These are phyloP conservation scores for Brachyptera putata DNA, from an alignment of 2,888 invertebrate genomes.

Conservation along the genomic window DNA sequence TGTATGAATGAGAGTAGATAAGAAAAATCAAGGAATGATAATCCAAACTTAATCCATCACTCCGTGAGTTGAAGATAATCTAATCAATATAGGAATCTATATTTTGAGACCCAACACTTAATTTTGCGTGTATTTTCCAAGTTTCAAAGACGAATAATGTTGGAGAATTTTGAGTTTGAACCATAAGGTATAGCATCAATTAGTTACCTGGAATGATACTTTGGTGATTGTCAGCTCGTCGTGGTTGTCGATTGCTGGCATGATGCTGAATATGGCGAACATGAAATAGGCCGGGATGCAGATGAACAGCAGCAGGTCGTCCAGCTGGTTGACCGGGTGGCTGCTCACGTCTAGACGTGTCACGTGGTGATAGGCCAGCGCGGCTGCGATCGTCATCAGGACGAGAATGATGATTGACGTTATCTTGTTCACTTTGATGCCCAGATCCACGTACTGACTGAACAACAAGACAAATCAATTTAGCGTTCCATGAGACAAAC, in stretches of 20 bases:
- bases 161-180: too few relatives aligned
- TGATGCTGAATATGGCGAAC: constrained; percentile 63
- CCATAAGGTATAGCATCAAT: too few relatives aligned
- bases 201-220: constrained; percentile 56
- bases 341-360: constrained; percentile 61
- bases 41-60: too few relatives aligned
- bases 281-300: constrained; percentile 71
- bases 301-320: constrained; percentile 65
- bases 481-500: too few relatives aligned
- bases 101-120: too few relatives aligned
- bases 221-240: constrained; percentile 51
- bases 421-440: constrained; percentile 49
- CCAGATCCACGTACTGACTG: constrained; percentile 50
- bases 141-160: too few relatives aligned
- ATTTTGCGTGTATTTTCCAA: too few relatives aligned
- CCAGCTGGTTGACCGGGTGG: constrained; percentile 59
- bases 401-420: constrained; percentile 54
- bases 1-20: too few relatives aligned
- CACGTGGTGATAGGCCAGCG: constrained; percentile 60
- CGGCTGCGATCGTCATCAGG: constrained; percentile 54
- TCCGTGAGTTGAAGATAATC: too few relatives aligned
- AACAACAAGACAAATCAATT: neutral
- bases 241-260: constrained; percentile 56
- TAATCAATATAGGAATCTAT: too few relatives aligned
- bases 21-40: too few relatives aligned